A percentile compares a stretch with the other conserved stretches of the same genome.
These are phyloP conservation scores for Ectemnius lituratus DNA, from an alignment of 2,888 invertebrate species.

Conservation along the genomic window DNA sequence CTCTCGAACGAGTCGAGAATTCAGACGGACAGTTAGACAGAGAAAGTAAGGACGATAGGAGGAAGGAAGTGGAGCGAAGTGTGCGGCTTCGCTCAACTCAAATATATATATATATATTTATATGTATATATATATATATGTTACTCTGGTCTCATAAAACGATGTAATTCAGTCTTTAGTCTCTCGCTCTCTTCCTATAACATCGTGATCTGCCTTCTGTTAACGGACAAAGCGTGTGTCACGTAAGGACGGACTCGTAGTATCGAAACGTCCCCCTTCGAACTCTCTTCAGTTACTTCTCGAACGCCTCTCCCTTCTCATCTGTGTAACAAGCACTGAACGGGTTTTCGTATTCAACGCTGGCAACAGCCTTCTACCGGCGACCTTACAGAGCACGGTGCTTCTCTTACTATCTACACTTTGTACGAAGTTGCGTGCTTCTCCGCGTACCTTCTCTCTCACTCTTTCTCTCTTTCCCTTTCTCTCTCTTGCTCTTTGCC, in stretches of 20 bases:
- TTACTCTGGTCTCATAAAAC: neutral
- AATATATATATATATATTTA: neutral
- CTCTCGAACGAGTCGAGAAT: constrained; percentile 63
- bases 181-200: constrained; percentile 17
- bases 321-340: constrained; percentile 12
- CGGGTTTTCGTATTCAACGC: neutral
- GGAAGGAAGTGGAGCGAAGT: constrained; percentile 6
- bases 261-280: constrained; percentile 2
- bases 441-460: constrained; percentile 17
- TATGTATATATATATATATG: neutral
- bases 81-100: neutral
- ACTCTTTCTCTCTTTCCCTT: constrained; percentile 2
- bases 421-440: constrained; percentile 37
- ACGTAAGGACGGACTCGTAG: constrained; percentile 9
- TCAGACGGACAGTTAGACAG: constrained; percentile 37
- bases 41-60: constrained; percentile 12
- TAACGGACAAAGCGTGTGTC: constrained; percentile 9
- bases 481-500: constrained; percentile 17
- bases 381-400: constrained; percentile 21
- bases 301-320: neutral
- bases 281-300: neutral
- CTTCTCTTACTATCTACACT: constrained; percentile 50
- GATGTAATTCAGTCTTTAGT: constrained; percentile 43
- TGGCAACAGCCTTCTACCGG: neutral
- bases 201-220: constrained; percentile 18